Evolutionary conservation across 2,113 vertebrate genomes (phyloP), one percentile per base, ranked within the genome.

Genomic region (Periophthalmodon schlosseri): DNA sequence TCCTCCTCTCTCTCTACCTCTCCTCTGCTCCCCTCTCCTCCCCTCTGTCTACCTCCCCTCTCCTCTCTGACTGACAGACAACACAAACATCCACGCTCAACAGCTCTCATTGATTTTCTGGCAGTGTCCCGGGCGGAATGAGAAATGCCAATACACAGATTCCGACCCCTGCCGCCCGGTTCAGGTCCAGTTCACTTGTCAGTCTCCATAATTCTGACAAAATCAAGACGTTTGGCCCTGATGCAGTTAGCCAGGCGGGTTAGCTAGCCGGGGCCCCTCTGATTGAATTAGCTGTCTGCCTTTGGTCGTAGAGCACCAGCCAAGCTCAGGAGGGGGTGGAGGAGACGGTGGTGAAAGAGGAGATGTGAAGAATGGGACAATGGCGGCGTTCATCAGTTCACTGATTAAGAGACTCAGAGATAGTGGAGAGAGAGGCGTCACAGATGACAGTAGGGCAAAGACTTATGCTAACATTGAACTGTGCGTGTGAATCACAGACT

Each of bases 101-200:
- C 94, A 60, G 15, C 57, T 28, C 93, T 90, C 97, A 98, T 97
- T 96, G 97, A 98, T 97, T 97, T 96, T 95, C 93, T 95, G 93
- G 95, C 94, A 93, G 94, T 84, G 93, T 94, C 69, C 92, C 94
- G 94, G 94, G 95, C 93, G 96, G 95, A 96, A 97, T 97, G 95
- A 95, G 88, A 97, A 96, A 97, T 97, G 95, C 96, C 96, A 96
- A 96, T 97, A 96, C 94, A 93, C 95, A 85, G 96, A 96, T 96
- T 95, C 94, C 95, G 52, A 95, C 94, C 92, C 93, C 89, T 93
- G 95, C 94, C 86, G 93, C 91, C 94, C 95, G 93, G 96, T 97
- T 97, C 96, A 98, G 88, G 90, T 95, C 90, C 94, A 98, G 97
- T 97, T 97, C 96, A 97, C 94, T 89, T 98, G 96, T 97, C 96